Evolutionary conservation across 2,888 invertebrate genomes (phyloP), one percentile per base, ranked within the genome.

Genomic region (Eledone cirrhosa): DNA sequence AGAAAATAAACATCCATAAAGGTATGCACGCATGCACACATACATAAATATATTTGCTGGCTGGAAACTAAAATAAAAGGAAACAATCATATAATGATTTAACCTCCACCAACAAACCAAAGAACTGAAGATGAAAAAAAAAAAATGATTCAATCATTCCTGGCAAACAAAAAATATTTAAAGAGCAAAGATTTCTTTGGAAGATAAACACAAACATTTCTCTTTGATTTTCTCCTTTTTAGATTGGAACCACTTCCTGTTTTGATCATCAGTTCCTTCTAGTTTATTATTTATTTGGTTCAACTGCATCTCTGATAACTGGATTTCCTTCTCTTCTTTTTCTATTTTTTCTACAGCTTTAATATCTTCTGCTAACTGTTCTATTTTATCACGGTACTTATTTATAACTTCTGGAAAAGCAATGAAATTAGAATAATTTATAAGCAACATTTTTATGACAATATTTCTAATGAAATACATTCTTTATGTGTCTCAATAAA

Each of bases 281-380:
- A 95, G 88, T 81, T 94, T 89, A 47, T 94, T 94, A 86, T 94
- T 93, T 0, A 93, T 93, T 87, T 95, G 94, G 79, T 89, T 94
- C 0, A 95, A 94, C 88, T 96, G 95, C 84, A 95, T 95, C 90
- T 98, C 97, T 84, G 95, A 96, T 81, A 95, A 93, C 14, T 97
- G 91, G 81, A 99, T 95, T 80, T 94, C 92, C 82, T 94, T 94
- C 75, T 98, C 94, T 88, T 97, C 95, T 0, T 94, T 93, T 88
- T 97, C 96, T 3, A 97, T 90, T 0, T 77, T 93, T 91, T 97
- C 92, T 80, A 99, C 95, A 80, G 93, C 92, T 81, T 94, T 94
- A 24, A 98, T 94, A 88, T 97, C 95, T 0, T 94, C 93, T 88
- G 97, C 96, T 3, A 98, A 89, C 0, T 79, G 93, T 13, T 93